Percentiles rank a stretch among this genome's conserved stretches.
Evolutionary conservation across 2,797 vertebrate species (phyloP).

Genomic region (Alectoris magna): DNA sequence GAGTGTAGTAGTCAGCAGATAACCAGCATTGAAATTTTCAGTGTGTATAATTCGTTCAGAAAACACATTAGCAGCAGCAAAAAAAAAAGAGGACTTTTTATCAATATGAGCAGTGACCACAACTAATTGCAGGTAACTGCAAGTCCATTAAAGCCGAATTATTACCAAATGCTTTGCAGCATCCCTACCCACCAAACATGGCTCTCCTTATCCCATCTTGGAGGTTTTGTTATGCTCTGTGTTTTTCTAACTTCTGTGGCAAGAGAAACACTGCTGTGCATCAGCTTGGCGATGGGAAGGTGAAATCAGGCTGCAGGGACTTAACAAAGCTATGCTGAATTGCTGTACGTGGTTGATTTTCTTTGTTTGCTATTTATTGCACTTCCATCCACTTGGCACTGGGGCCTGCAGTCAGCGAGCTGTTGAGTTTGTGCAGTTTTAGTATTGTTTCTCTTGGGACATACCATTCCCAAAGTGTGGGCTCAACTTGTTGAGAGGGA

Average conservation of each 20-base stretch:
- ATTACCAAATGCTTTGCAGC: background rate
- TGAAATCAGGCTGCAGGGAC: background rate
- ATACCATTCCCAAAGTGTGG: background rate
- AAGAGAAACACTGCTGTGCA: rapidly evolving
- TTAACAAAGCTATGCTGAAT: background rate
- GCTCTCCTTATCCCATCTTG: background rate
- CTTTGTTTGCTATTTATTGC: background rate
- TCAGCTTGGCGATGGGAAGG: background rate
- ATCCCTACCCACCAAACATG: background rate
- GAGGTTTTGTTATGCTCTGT: background rate
- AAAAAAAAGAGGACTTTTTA: background rate
- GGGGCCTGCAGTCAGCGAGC: background rate
- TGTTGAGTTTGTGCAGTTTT: background rate
- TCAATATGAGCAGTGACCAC: background rate
- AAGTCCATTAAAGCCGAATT: background rate
- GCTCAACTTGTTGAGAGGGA: background rate
- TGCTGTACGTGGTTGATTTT: background rate
- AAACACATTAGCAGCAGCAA: background rate
- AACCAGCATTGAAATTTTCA: background rate
- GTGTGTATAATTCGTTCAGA: background rate
- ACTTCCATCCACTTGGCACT: background rate
- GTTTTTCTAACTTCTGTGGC: background rate
- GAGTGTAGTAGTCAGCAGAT: background rate
- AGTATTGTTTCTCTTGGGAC: background rate
- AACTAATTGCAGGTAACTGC: background rate